Conservation (phyloP, 2,113 vertebrate genomes). For the Caloenas nicobarica region DNA sequence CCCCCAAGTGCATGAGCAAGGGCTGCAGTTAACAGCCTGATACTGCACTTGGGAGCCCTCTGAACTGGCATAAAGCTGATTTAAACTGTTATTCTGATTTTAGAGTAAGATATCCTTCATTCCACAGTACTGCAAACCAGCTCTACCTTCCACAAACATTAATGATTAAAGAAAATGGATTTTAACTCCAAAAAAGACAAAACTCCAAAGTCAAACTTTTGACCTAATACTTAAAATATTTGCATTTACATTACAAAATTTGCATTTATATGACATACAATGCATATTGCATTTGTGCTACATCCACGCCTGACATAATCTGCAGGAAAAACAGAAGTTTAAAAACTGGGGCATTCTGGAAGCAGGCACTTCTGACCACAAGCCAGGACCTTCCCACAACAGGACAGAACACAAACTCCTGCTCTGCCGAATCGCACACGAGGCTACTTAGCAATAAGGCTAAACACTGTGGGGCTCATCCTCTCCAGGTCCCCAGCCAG, state of each 20-base stretch:
- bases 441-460: constrained; percentile 9
- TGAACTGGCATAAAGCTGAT: background rate
- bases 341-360: background rate
- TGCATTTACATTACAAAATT: background rate
- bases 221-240: background rate
- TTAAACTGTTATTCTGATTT: background rate
- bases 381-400: background rate
- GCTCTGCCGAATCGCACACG: background rate
- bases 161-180: background rate
- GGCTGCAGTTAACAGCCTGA: background rate
- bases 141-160: background rate
- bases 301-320: background rate
- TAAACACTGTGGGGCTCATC: background rate
- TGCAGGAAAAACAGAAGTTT: background rate
- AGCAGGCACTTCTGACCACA: background rate
- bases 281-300: background rate
- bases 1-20: background rate
- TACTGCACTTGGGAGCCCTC: background rate
- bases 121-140: background rate
- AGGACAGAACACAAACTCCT: background rate
- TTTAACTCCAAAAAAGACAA: background rate
- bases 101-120: background rate
- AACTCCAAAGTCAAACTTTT: background rate
- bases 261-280: background rate
- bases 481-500: background rate